Percentiles rank a stretch among this genome's conserved stretches.
Conservation (phyloP, 2,113 vertebrate genomes). For the Chlorodrepanis virens region DNA sequence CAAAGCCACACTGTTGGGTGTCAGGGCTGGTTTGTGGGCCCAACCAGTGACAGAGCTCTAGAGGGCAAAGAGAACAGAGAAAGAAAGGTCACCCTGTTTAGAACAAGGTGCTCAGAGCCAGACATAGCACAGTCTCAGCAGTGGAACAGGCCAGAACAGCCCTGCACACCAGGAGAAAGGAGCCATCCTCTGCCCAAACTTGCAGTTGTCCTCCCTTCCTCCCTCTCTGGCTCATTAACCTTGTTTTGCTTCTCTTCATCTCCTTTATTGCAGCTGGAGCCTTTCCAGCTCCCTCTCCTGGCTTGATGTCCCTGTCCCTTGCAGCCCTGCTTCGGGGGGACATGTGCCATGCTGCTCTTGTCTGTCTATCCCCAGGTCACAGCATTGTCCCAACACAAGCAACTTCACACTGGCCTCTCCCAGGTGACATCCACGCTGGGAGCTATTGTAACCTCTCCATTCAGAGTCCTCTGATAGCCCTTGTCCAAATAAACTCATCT, state of each 20-base stretch:
- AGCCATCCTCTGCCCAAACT: not conserved
- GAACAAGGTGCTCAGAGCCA: not conserved
- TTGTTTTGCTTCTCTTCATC: not conserved
- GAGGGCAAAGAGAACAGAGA: not conserved
- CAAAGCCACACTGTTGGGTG: not conserved
- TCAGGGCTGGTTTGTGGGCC: not conserved
- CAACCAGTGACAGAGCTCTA: not conserved
- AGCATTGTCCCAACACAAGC: not conserved
- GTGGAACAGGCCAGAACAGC: not conserved
- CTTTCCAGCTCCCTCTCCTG: not conserved
- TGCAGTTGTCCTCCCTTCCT: not conserved
- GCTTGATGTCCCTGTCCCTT: not conserved
- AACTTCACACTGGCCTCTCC: not conserved
- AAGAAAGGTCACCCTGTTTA: not conserved
- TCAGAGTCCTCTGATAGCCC: not conserved
- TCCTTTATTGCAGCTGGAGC: not conserved
- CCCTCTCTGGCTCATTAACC: not conserved
- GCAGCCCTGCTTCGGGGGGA: not conserved
- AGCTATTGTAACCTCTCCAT: not conserved
- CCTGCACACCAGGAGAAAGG: not conserved
- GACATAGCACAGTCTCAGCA: not conserved
- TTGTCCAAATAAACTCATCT: not conserved
- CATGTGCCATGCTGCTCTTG: not conserved
- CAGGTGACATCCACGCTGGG: not conserved
- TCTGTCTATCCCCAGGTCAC: not conserved